Evolutionary conservation across 1,140 invertebrate genomes (phyloP).

Genomic region (Solenopsis invicta): DNA sequence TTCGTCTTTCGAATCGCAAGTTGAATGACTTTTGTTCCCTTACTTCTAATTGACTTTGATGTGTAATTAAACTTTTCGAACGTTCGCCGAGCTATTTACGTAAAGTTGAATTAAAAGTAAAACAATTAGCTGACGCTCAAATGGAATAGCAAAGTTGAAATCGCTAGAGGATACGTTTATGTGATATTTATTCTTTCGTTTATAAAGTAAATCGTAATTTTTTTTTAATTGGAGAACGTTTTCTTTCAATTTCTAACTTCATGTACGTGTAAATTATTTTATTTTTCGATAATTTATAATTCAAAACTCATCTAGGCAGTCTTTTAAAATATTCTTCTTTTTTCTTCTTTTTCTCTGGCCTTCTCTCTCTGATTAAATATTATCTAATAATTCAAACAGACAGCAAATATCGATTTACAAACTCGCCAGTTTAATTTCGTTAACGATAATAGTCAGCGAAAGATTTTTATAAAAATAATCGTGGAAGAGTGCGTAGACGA

Average conservation of each 20-base stretch:
- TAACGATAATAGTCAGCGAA: not conserved
- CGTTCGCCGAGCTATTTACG: not conserved
- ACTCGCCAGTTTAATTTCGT: not conserved
- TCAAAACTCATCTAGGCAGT: not conserved
- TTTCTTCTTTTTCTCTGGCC: not conserved
- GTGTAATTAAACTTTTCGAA: slow-evolving; percentile 38
- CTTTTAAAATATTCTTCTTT: not conserved
- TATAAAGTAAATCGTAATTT: not conserved
- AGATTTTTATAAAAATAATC: not conserved
- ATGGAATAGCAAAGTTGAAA: slow-evolving; percentile 16
- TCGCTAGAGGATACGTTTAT: too few species aligned
- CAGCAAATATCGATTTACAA: not conserved
- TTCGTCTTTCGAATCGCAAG: not conserved
- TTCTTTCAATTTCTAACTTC: not conserved
- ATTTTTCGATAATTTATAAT: slow-evolving; percentile 22
- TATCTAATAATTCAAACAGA: not conserved
- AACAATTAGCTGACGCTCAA: slow-evolving; percentile 3
- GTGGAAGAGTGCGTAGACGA: not conserved
- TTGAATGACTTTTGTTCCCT: slow-evolving; percentile 25
- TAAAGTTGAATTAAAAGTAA: not conserved
- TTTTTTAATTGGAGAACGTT: not conserved
- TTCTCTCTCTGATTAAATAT: not conserved
- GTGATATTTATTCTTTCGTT: not conserved
- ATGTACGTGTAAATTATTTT: not conserved
- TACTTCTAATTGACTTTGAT: slow-evolving; percentile 46